Conservation (phyloP, 2,888 invertebrate genomes). For the Meandrusa payeni region DNA sequence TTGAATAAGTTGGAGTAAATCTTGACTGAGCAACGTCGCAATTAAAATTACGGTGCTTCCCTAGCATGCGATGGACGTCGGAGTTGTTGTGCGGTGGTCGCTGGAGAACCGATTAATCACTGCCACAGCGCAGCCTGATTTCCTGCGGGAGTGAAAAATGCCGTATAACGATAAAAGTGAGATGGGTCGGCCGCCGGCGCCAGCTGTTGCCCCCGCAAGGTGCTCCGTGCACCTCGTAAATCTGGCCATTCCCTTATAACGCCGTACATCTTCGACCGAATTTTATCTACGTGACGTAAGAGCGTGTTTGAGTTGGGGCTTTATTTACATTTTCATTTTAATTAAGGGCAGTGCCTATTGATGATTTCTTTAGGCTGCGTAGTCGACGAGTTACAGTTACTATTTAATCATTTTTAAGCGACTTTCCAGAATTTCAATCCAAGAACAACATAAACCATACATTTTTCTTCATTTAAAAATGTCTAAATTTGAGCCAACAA, state of each 20-base stretch:
- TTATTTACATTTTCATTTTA: not conserved
- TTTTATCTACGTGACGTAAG: slow-evolving; percentile 11
- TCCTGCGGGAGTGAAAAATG: slow-evolving; percentile 64
- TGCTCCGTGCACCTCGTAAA: slow-evolving; percentile 28
- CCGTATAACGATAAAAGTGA: slow-evolving; percentile 65
- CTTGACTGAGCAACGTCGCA: slow-evolving; percentile 15
- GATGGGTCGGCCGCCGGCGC: slow-evolving; percentile 46
- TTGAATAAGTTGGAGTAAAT: too few species aligned
- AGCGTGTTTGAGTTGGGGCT: not conserved
- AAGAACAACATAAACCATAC: too few species aligned
- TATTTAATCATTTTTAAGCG: too few species aligned
- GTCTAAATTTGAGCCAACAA: too few species aligned
- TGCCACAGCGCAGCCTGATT: slow-evolving; percentile 56
- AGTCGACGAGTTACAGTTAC: too few species aligned
- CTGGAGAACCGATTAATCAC: slow-evolving; percentile 68
- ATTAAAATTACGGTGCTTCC: slow-evolving; percentile 21
- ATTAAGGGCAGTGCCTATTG: not conserved
- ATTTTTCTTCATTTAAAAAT: too few species aligned
- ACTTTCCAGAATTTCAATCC: too few species aligned
- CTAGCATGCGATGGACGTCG: slow-evolving; percentile 27
- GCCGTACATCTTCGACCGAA: slow-evolving; percentile 16
- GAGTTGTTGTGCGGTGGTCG: slow-evolving; percentile 29
- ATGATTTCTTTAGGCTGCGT: too few species aligned
- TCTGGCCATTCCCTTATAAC: slow-evolving; percentile 30
- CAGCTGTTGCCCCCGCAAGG: slow-evolving; percentile 36